These are phyloP conservation scores for Serranochromis macrocephalus DNA, from an alignment of 2,113 vertebrate genomes.

Conservation along the genomic window DNA sequence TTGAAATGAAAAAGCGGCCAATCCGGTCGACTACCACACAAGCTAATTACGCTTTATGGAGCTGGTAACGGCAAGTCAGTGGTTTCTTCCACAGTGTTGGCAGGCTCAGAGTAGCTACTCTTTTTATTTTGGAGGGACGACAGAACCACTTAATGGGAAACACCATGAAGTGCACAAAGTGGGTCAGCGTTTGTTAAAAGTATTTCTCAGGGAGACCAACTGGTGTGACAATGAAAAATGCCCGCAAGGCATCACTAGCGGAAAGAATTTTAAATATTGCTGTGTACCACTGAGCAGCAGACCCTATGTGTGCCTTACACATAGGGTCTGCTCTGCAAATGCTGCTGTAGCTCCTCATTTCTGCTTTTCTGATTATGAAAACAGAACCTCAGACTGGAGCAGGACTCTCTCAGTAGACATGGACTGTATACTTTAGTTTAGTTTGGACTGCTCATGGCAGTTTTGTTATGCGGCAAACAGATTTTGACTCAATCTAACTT, in stretches of 20 bases:
- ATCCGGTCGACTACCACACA: neutral
- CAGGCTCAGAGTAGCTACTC: neutral
- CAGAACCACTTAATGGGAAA: constrained; percentile 26
- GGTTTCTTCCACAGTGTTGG: constrained; percentile 17
- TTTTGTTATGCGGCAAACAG: constrained; percentile 6
- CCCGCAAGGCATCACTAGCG: neutral
- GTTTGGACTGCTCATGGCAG: neutral
- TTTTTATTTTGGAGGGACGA: constrained; percentile 34
- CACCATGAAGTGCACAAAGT: neutral
- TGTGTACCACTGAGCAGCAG: neutral
- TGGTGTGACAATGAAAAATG: neutral
- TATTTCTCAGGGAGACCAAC: neutral
- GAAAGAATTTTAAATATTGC: neutral
- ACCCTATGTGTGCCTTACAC: neutral
- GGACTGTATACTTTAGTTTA: neutral
- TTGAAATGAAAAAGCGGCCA: neutral
- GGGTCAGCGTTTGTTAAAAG: constrained; percentile 5
- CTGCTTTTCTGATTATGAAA: neutral
- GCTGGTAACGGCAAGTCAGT: constrained; percentile 16
- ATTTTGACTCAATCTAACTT: constrained; percentile 6
- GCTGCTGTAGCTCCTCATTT: neutral
- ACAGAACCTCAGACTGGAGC: neutral
- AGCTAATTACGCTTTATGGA: neutral
- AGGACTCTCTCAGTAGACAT: neutral
- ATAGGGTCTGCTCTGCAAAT: neutral